Percentiles rank a stretch among this genome's conserved stretches.
Evolutionary conservation across 2,888 invertebrate genomes (phyloP).

Genomic region (Myopa tessellatipennis): DNA sequence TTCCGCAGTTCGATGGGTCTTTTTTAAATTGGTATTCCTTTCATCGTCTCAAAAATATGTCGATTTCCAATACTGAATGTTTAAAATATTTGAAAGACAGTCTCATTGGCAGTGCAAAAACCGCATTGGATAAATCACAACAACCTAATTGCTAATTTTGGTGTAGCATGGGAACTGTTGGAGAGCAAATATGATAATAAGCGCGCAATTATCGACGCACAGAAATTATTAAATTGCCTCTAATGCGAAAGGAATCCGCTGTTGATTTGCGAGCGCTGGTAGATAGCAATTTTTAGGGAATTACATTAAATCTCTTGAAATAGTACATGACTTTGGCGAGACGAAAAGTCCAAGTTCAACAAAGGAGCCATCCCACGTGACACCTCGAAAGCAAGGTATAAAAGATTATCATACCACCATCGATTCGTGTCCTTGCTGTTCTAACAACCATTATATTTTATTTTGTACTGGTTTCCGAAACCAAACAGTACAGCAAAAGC

Average conservation of each 20-base stretch:
- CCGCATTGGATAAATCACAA: slow-evolving; percentile 29
- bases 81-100: slow-evolving; percentile 28
- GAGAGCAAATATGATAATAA: slow-evolving; percentile 32
- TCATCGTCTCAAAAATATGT: slow-evolving; percentile 6
- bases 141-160: slow-evolving; percentile 30
- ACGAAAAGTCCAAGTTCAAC: too few species aligned
- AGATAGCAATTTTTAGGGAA: neutral
- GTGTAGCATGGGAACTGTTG: slow-evolving; percentile 31
- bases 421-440: slow-evolving; percentile 12
- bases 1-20: slow-evolving; percentile 30
- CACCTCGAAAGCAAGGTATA: slow-evolving; percentile 5
- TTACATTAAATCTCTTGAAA: neutral
- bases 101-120: slow-evolving; percentile 2
- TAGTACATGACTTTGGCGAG: too few species aligned
- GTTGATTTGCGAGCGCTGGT: neutral
- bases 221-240: slow-evolving; percentile 6
- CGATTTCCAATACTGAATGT: slow-evolving; percentile 3
- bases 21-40: slow-evolving; percentile 23
- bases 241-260: neutral
- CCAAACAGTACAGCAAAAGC: neutral
- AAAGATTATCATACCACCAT: slow-evolving; percentile 21
- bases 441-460: slow-evolving; percentile 14
- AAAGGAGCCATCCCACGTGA: neutral
- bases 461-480: slow-evolving; percentile 11
- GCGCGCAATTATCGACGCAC: slow-evolving; percentile 25